Evolutionary conservation across 2,113 vertebrate species (phyloP).

Genomic region (Campylomormyrus numenius): DNA sequence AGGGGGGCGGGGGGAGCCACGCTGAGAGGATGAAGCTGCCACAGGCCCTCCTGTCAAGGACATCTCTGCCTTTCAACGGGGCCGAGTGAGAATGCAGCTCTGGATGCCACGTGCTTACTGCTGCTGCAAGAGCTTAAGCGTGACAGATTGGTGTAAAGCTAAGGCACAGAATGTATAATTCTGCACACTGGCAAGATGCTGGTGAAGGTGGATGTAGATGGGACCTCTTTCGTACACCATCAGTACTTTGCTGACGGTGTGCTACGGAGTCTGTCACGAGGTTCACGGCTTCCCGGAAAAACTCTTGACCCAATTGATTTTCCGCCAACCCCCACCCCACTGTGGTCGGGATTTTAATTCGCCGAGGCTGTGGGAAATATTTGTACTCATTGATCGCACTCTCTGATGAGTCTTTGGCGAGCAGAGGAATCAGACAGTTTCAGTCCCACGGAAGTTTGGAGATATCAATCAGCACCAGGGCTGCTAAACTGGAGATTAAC

Average conservation of each 20-base stretch:
- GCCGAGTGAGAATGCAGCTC: background rate
- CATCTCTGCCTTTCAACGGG: background rate
- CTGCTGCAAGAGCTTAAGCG: background rate
- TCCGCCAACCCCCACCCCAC: constrained; percentile 21
- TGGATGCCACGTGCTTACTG: background rate
- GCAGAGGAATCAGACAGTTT: constrained; percentile 54
- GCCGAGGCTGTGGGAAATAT: constrained; percentile 65
- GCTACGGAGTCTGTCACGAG: constrained; percentile 21
- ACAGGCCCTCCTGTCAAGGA: background rate
- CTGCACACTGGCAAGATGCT: background rate
- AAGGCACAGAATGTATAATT: background rate
- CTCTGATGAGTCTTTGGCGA: constrained; percentile 62
- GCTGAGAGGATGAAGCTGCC: background rate
- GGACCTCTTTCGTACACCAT: background rate
- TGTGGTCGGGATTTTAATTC: constrained; percentile 48
- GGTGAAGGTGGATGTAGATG: background rate
- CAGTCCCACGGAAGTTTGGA: constrained; percentile 53
- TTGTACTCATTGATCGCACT: constrained; percentile 60
- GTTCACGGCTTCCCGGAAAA: constrained; percentile 25
- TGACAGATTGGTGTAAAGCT: background rate
- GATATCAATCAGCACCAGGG: constrained; percentile 51
- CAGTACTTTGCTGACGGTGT: constrained; percentile 1
- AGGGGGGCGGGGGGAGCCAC: background rate
- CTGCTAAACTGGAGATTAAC: background rate
- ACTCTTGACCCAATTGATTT: constrained; percentile 36